Evolutionary conservation across 2,888 invertebrate genomes (phyloP).

Genomic region (Bhutanitis thaidina): DNA sequence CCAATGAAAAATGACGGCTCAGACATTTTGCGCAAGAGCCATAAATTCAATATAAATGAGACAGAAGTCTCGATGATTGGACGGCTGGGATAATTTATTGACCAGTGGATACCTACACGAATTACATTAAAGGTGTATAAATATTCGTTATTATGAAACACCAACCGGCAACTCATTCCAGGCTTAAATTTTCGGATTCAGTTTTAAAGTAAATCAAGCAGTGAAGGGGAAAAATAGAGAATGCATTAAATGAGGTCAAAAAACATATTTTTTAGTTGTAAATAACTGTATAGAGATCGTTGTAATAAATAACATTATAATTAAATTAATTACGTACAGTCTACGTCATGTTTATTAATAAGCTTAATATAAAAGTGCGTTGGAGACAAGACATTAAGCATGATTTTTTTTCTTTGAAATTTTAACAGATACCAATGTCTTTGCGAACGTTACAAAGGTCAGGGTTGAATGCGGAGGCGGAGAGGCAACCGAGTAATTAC

Average conservation of each 20-base stretch:
- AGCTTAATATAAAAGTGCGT: too few relatives aligned
- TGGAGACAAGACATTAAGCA: too few relatives aligned
- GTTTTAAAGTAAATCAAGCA: too few relatives aligned
- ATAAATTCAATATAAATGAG: conserved; percentile 20
- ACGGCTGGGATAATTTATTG: conserved; percentile 13
- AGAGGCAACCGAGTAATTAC: conserved; percentile 51
- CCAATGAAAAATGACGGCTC: conserved; percentile 23
- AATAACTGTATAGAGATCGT: too few relatives aligned
- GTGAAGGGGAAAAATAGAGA: too few relatives aligned
- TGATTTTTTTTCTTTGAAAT: too few relatives aligned
- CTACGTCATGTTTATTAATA: too few relatives aligned
- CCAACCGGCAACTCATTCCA: not conserved
- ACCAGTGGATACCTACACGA: conserved; percentile 10
- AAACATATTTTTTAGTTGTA: too few relatives aligned
- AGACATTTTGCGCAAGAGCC: conserved; percentile 8
- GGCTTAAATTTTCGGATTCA: not conserved
- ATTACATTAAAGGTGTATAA: conserved; percentile 11
- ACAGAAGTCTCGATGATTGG: conserved; percentile 21
- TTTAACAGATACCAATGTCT: conserved; percentile 6
- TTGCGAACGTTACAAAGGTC: conserved; percentile 26
- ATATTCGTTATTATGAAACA: conserved; percentile 2
- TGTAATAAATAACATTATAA: too few relatives aligned
- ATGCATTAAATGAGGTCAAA: too few relatives aligned
- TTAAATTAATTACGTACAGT: too few relatives aligned
- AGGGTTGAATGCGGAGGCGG: conserved; percentile 26